Percentiles rank a stretch among this genome's conserved stretches.
These are phyloP conservation scores for Acleris literana DNA, from an alignment of 2,888 invertebrate genomes.

Conservation along the genomic window DNA sequence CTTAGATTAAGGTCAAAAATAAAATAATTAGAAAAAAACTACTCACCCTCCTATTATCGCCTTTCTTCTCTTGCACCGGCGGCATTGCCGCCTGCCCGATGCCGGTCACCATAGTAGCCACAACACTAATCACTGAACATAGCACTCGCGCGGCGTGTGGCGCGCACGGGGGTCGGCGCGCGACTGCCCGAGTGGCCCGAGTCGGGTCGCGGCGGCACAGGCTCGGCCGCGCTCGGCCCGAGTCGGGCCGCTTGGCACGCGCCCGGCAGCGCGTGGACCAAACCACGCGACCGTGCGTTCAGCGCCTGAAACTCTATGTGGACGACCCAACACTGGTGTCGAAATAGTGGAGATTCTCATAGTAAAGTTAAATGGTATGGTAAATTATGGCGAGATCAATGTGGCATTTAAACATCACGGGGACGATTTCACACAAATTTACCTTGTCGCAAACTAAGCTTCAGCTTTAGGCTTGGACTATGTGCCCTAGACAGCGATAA, in stretches of 20 bases:
- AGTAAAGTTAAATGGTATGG: too few relatives aligned
- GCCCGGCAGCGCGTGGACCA: constrained; percentile 37
- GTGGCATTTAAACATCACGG: too few relatives aligned
- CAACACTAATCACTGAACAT: constrained; percentile 39
- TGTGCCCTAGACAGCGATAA: too few relatives aligned
- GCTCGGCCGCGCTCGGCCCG: not conserved
- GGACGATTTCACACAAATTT: too few relatives aligned
- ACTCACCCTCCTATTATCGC: constrained; percentile 76
- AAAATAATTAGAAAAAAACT: constrained; percentile 21
- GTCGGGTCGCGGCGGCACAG: not conserved
- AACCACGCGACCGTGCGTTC: constrained; percentile 31
- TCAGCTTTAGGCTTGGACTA: too few relatives aligned
- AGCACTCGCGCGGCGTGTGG: constrained; percentile 43
- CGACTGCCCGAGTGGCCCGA: constrained; percentile 62
- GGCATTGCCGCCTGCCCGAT: constrained; percentile 53
- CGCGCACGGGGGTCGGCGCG: constrained; percentile 62
- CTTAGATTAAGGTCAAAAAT: too few relatives aligned
- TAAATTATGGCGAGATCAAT: too few relatives aligned
- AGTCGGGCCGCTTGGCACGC: constrained; percentile 11
- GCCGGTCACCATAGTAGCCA: constrained; percentile 72
- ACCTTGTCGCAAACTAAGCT: too few relatives aligned
- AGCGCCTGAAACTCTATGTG: too few relatives aligned
- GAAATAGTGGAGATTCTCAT: too few relatives aligned
- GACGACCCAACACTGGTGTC: too few relatives aligned
- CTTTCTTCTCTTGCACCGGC: constrained; percentile 65